phyloP scores from a whole-genome alignment of 1,140 invertebrate species.

The Nasonia vitripennis region DNA sequence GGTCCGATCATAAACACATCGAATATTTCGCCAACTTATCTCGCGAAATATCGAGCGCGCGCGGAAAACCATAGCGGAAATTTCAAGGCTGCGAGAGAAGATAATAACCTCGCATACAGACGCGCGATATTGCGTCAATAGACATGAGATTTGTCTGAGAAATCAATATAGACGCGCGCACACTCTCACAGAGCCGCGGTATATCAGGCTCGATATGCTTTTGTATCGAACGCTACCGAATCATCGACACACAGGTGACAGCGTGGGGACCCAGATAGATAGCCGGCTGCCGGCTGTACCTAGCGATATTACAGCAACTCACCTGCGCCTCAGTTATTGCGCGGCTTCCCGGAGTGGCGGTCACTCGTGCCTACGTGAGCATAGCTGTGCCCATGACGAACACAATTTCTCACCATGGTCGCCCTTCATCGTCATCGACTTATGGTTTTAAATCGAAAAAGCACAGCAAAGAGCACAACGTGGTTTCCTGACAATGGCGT shows the following conservation, averaged over 20 bases:
- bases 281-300: neutral
- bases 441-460: neutral
- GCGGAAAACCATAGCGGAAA: neutral
- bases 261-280: conserved; percentile 40
- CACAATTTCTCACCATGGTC: conserved; percentile 12
- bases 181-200: no score
- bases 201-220: neutral
- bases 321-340: conserved; percentile 26
- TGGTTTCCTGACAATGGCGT: conserved; percentile 23
- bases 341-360: neutral
- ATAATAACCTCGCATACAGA: neutral
- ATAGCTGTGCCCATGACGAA: neutral
- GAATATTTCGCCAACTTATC: no score
- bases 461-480: neutral
- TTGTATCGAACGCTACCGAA: conserved; percentile 9
- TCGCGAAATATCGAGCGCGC: no score
- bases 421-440: conserved; percentile 26
- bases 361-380: neutral
- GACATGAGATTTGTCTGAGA: neutral
- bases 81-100: neutral
- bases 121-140: neutral
- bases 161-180: neutral
- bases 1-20: no score
- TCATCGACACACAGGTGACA: conserved; percentile 37
- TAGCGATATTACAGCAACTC: neutral